phyloP scores from a whole-genome alignment of 2,113 vertebrate genomes.

The Cygnus buccinator region DNA sequence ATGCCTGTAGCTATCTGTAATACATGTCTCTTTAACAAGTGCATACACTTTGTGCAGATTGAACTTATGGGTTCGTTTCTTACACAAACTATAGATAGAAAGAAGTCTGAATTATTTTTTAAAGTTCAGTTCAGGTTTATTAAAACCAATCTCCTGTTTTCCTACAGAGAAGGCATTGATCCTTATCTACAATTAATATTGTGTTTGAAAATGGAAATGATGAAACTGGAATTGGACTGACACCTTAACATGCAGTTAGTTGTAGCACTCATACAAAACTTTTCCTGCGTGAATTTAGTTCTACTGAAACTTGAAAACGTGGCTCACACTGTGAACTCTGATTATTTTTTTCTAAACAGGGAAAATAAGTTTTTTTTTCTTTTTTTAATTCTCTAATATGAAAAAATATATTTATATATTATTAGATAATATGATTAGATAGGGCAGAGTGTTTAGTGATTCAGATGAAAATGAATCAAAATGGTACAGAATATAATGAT shows the following conservation, averaged over 20 bases:
- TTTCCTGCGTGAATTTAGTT: neutral
- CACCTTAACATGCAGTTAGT: neutral
- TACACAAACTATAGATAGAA: neutral
- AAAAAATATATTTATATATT: neutral
- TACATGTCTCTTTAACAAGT: neutral
- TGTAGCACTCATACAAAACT: neutral
- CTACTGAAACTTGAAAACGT: neutral
- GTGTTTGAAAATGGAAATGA: neutral
- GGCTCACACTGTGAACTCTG: neutral
- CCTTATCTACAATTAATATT: neutral
- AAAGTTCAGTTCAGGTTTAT: neutral
- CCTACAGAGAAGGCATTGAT: neutral
- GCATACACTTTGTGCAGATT: neutral
- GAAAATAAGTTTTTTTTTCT: neutral
- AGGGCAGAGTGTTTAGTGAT: neutral
- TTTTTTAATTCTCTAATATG: neutral
- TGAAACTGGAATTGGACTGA: neutral
- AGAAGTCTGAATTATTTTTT: neutral
- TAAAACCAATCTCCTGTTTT: neutral
- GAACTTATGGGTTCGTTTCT: neutral
- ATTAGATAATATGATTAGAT: neutral
- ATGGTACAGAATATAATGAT: neutral
- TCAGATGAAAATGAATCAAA: neutral
- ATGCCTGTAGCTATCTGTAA: neutral
- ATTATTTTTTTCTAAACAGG: neutral